Conservation (phyloP, 1,140 invertebrate species). For the Heterodera schachtii region DNA sequence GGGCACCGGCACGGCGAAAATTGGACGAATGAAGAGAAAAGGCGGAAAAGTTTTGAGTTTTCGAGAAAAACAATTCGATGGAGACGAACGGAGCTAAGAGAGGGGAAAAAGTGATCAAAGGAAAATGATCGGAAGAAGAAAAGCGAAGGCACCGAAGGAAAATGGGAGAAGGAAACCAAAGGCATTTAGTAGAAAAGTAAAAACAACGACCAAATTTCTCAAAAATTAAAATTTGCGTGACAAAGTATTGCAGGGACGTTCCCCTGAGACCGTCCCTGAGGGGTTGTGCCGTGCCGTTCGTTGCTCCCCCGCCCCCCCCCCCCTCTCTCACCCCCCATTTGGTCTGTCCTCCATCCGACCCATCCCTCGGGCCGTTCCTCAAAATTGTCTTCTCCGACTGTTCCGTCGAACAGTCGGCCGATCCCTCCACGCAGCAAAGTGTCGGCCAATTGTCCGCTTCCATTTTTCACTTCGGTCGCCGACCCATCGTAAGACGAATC, state of each 20-base stretch:
- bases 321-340: conserved; percentile 45
- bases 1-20: conserved; percentile 18
- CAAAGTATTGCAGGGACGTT: too few relatives aligned
- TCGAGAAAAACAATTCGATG: conserved; percentile 80
- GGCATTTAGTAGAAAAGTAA: too few relatives aligned
- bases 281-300: too few relatives aligned
- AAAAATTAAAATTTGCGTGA: too few relatives aligned
- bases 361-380: conserved; percentile 78
- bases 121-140: conserved; percentile 66
- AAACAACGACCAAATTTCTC: too few relatives aligned
- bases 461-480: conserved; percentile 58
- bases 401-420: conserved; percentile 85
- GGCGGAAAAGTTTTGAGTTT: conserved; percentile 81
- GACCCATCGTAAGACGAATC: conserved; percentile 88
- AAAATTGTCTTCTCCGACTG: conserved; percentile 79
- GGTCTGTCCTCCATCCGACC: conserved; percentile 77
- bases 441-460: conserved; percentile 69
- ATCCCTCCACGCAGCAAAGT: conserved; percentile 76
- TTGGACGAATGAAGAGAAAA: conserved; percentile 81
- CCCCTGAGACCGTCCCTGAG: too few relatives aligned
- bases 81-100: conserved; percentile 28
- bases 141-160: too few relatives aligned
- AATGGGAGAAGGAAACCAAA: too few relatives aligned
- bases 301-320: conserved; percentile 39
- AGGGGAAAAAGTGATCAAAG: conserved; percentile 48